phyloP scores from a whole-genome alignment of 2,797 vertebrate genomes.

The Acipenser transmontanus region DNA sequence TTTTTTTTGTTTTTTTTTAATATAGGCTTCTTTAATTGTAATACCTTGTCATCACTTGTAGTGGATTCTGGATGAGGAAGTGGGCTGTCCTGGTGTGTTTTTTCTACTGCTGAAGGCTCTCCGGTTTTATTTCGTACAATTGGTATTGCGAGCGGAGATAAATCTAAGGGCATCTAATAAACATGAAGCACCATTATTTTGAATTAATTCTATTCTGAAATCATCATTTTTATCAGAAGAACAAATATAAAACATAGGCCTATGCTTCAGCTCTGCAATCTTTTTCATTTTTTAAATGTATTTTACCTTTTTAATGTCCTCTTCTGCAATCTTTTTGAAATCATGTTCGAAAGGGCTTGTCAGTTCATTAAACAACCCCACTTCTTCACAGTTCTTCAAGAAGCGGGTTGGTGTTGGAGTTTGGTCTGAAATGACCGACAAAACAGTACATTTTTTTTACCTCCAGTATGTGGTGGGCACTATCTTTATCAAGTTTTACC shows the following conservation, averaged over 20 bases:
- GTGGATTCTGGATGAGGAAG: slow-evolving; percentile 96
- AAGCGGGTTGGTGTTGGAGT: slow-evolving; percentile 99
- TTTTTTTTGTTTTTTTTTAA: too few relatives aligned
- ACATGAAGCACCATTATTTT: slow-evolving; percentile 16
- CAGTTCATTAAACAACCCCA: slow-evolving; percentile 95
- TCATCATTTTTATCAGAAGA: too few relatives aligned
- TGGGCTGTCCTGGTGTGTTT: slow-evolving; percentile 85
- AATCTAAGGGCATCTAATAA: slow-evolving; percentile 85
- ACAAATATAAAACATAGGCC: background rate
- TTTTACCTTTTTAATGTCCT: slow-evolving; percentile 93
- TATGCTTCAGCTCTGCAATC: background rate
- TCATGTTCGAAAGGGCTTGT: slow-evolving; percentile 98
- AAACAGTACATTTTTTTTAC: too few relatives aligned
- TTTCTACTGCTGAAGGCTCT: slow-evolving; percentile 73
- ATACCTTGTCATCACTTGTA: slow-evolving; percentile 93
- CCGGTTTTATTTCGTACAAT: slow-evolving; percentile 92
- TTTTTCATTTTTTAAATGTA: background rate
- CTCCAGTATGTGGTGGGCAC: too few relatives aligned
- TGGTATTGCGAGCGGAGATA: slow-evolving; percentile 92
- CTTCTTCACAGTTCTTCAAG: slow-evolving; percentile 98
- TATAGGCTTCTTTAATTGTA: too few relatives aligned
- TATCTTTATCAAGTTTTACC: too few relatives aligned
- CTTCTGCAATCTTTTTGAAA: slow-evolving; percentile 94
- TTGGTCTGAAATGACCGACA: slow-evolving; percentile 74
- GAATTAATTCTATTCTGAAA: slow-evolving; percentile 3